Base-by-base conservation (phyloP, 2,797 vertebrate species). In the Chiroxiphia lanceolata region DNA sequence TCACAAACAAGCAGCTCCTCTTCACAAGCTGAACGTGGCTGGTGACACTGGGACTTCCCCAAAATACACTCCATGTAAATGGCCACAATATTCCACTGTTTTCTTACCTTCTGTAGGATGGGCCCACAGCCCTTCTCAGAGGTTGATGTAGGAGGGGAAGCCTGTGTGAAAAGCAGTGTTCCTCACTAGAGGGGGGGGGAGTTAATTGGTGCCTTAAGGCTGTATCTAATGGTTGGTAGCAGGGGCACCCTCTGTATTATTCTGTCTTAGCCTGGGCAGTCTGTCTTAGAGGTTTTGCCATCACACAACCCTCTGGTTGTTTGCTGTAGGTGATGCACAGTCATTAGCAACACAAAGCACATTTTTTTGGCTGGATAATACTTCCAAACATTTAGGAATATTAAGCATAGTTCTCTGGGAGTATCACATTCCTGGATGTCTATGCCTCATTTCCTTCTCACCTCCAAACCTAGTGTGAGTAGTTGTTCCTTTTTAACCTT, bases 361-460 rank as follows among this genome's bases (percentile, higher is more conserved):
- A 4, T 48, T 93, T 83, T 91, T 87, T 77, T 53, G 51, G 5
- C 69, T 81, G 61, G 71, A 51, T 94, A 87, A 89, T 93, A 77
- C 93, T 96, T 97, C 89, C 93, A 89, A 90, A 89, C 83, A 42
- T 53, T 16, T 59, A 83, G 67, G 64, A 86, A 51, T 95, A 92
- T 72, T 80, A 80, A 77, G 23, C 59, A 7, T 11, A 38, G 22
- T 74, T 97, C 90, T 91, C 65, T 0, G 56, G 85, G 92, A 83
- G 26, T 94, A 95, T 95, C 81, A 4, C 19, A 5, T 95, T 96
- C 53, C 63, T 36, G 51, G 76, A 48, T 48, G 26, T 79, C 89
- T 53, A 38, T 89, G 90, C 80, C 75, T 96, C 89, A 92, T 97
- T 95, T 94, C 78, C 74, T 93, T 93, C 89, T 91, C 63, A 59